Evolutionary conservation across 23 tunicate genomes (phyloP).

Genomic region (Clavelina lepadiformis): DNA sequence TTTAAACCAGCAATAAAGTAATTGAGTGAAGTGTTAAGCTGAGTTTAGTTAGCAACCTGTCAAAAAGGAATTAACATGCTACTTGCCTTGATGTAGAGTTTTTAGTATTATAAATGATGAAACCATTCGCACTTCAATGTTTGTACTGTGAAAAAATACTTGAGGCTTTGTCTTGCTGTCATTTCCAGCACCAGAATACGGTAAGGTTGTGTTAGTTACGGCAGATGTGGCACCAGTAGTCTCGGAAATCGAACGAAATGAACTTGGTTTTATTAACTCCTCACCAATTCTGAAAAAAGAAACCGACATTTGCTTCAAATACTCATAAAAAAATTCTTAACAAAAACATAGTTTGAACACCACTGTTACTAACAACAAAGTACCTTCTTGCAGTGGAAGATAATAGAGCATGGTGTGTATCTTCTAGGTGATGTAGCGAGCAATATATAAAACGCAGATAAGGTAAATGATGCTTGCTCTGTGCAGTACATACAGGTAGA

Average conservation of each 20-base stretch:
- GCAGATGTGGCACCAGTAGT: slow-evolving; percentile 7
- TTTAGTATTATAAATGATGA: slow-evolving; percentile 64
- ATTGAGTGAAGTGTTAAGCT: no score
- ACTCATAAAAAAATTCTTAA: no score
- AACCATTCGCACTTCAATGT: slow-evolving; percentile 63
- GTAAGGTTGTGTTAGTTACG: not conserved
- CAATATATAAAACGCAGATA: slow-evolving; percentile 59
- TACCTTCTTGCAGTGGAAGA: slow-evolving; percentile 86
- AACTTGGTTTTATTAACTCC: slow-evolving; percentile 44
- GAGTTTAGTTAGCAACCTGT: not conserved
- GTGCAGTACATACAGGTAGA: slow-evolving; percentile 34
- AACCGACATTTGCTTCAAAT: no score
- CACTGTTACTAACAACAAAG: no score
- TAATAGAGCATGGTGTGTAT: slow-evolving; percentile 57
- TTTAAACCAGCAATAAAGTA: no score
- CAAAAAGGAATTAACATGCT: not conserved
- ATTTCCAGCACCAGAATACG: not conserved
- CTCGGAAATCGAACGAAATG: slow-evolving; percentile 1
- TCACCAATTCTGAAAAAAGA: slow-evolving; percentile 49
- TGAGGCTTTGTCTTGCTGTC: slow-evolving; percentile 3
- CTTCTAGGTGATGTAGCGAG: slow-evolving; percentile 71
- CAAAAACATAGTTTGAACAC: no score
- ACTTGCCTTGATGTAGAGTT: slow-evolving; percentile 83
- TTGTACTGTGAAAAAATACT: slow-evolving; percentile 43
- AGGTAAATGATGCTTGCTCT: slow-evolving; percentile 59